A percentile compares a stretch with the other conserved stretches of the same genome.
phyloP scores from a whole-genome alignment of 2,113 vertebrate genomes.

The Phaethornis superciliosus region DNA sequence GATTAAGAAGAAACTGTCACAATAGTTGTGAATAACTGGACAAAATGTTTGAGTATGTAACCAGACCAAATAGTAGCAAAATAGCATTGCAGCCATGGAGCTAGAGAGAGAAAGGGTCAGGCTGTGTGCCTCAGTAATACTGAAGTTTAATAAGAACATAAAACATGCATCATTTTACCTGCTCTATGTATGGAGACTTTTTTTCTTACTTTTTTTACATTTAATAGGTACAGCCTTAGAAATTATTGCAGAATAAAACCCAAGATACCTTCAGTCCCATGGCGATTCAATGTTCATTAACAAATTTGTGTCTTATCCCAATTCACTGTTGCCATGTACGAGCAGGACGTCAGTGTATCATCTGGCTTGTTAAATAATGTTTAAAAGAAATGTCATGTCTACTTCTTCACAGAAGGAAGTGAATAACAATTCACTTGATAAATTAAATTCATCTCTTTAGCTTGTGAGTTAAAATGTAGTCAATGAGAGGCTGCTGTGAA shows the following conservation, averaged over 20 bases:
- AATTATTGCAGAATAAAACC: constrained; percentile 75
- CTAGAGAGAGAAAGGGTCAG: constrained; percentile 86
- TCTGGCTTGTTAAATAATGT: constrained; percentile 78
- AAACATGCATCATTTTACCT: constrained; percentile 79
- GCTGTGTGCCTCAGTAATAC: constrained; percentile 75
- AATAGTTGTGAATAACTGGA: fast-evolving
- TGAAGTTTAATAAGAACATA: constrained; percentile 77
- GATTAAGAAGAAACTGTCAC: neutral
- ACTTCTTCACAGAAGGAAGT: constrained; percentile 13
- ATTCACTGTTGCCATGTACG: constrained; percentile 84
- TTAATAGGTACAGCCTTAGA: constrained; percentile 84
- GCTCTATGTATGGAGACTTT: constrained; percentile 83
- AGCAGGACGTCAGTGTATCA: constrained; percentile 82
- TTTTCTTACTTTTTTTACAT: constrained; percentile 83
- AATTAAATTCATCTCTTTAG: neutral
- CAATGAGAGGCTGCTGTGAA: neutral
- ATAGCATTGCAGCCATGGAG: constrained; percentile 86
- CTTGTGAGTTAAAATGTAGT: neutral
- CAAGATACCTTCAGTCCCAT: constrained; percentile 79
- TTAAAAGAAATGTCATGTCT: constrained; percentile 67
- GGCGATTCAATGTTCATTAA: constrained; percentile 87
- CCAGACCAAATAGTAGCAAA: constrained; percentile 66
- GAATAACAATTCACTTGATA: neutral
- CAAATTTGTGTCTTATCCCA: constrained; percentile 79
- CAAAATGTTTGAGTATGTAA: neutral